Conservation (phyloP, 2,888 invertebrate species). For the Leuctra nigra region DNA sequence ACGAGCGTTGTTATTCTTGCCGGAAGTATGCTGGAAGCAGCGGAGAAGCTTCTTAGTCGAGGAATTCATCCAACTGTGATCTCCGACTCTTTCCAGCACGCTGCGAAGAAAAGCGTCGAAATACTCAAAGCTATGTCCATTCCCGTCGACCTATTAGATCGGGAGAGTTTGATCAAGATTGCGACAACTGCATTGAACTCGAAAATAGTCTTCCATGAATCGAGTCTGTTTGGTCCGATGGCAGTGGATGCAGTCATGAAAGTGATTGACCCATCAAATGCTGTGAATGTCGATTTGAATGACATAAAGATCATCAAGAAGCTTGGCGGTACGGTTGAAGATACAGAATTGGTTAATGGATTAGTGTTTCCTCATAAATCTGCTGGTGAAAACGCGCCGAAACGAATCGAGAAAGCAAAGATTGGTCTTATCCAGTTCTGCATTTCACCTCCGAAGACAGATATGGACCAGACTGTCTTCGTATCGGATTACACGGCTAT, state of each 20-base stretch:
- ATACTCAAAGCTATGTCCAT: slow-evolving; percentile 79
- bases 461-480: slow-evolving; percentile 95
- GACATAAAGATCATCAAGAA: slow-evolving; percentile 97
- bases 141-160: slow-evolving; percentile 78
- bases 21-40: slow-evolving; percentile 90
- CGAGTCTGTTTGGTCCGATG: slow-evolving; percentile 88
- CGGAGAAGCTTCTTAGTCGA: slow-evolving; percentile 83
- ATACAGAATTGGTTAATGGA: slow-evolving; percentile 93
- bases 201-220: slow-evolving; percentile 97
- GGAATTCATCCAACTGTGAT: slow-evolving; percentile 98
- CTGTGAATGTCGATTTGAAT: slow-evolving; percentile 78
- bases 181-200: slow-evolving; percentile 98
- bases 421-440: slow-evolving; percentile 99
- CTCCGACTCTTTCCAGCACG: slow-evolving; percentile 93
- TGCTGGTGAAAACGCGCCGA: slow-evolving; percentile 85
- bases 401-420: slow-evolving; percentile 93
- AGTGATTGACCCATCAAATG: slow-evolving; percentile 65
- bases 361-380: slow-evolving; percentile 88
- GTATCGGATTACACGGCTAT: slow-evolving; percentile 99
- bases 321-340: slow-evolving; percentile 95
- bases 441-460: slow-evolving; percentile 98
- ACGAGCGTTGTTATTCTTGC: slow-evolving; percentile 98
- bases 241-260: slow-evolving; percentile 95
- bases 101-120: slow-evolving; percentile 63
- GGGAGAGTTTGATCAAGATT: slow-evolving; percentile 81